Evolutionary conservation across 2,888 invertebrate genomes (phyloP).

Genomic region (Sesia bembeciformis): DNA sequence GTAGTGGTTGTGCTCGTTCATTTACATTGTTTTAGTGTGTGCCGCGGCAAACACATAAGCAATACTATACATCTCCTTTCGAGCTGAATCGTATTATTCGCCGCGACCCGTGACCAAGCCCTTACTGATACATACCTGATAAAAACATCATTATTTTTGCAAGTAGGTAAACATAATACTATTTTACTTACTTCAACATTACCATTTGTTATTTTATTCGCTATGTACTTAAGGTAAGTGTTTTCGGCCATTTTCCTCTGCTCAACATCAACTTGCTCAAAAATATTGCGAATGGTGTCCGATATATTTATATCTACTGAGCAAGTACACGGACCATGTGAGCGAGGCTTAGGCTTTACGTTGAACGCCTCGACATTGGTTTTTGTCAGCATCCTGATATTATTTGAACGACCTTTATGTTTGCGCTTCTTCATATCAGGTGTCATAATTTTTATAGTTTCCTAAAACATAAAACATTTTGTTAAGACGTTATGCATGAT

Average conservation of each 20-base stretch:
- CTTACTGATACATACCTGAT: too few species aligned
- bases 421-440: constrained; percentile 29
- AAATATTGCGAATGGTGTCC: constrained; percentile 59
- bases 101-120: too few species aligned
- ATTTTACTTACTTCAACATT: constrained; percentile 39
- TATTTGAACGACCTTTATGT: constrained; percentile 19
- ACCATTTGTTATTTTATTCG: constrained; percentile 45
- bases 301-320: constrained; percentile 51
- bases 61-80: too few species aligned
- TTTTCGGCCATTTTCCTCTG: constrained; percentile 53
- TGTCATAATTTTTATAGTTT: constrained; percentile 30
- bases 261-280: constrained; percentile 57
- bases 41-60: too few species aligned
- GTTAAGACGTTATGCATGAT: neutral
- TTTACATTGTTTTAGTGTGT: too few species aligned
- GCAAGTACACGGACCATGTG: constrained; percentile 55
- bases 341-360: constrained; percentile 38
- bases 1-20: too few species aligned
- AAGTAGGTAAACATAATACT: too few species aligned
- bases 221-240: constrained; percentile 52
- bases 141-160: too few species aligned
- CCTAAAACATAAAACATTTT: constrained; percentile 21
- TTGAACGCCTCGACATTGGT: constrained; percentile 53
- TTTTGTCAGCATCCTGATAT: constrained; percentile 38
- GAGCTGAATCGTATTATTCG: too few species aligned